phyloP scores from a whole-genome alignment of 2,797 vertebrate genomes.

The Alca torda region DNA sequence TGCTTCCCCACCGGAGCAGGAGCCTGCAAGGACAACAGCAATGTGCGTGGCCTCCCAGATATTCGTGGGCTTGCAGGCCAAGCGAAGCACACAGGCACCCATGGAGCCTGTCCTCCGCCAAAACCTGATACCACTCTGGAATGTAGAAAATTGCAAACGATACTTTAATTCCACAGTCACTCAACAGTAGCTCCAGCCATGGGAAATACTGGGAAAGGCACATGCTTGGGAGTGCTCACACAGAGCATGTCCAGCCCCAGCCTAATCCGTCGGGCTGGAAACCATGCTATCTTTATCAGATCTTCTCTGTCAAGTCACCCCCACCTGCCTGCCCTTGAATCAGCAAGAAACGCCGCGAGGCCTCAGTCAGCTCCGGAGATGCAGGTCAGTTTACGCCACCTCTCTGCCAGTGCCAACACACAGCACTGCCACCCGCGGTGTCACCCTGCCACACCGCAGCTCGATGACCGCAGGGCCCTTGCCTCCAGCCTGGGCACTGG shows the following conservation, averaged over 20 bases:
- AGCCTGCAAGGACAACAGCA: not conserved
- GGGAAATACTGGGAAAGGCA: slow-evolving; percentile 34
- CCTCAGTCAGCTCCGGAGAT: accelerated
- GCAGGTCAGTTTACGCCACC: not conserved
- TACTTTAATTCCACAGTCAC: slow-evolving; percentile 60
- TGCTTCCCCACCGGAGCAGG: accelerated
- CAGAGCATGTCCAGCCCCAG: not conserved
- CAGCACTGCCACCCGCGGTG: not conserved
- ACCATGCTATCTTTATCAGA: not conserved
- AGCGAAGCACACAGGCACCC: not conserved
- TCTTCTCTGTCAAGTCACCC: not conserved
- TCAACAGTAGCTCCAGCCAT: slow-evolving; percentile 28
- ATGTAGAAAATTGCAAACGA: slow-evolving; percentile 36
- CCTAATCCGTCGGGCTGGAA: not conserved
- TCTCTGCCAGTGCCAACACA: accelerated
- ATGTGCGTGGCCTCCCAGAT: accelerated
- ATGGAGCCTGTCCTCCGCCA: not conserved
- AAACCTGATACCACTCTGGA: slow-evolving; percentile 32
- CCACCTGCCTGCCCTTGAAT: not conserved
- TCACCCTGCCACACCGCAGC: not conserved
- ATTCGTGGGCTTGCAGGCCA: not conserved
- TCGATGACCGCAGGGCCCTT: accelerated
- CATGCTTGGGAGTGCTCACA: not conserved
- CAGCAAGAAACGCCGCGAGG: not conserved
- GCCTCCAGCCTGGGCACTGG: not conserved